A percentile compares a stretch with the other conserved stretches of the same genome.
Conservation (phyloP, 2,888 invertebrate genomes). For the Beris chalybata region DNA sequence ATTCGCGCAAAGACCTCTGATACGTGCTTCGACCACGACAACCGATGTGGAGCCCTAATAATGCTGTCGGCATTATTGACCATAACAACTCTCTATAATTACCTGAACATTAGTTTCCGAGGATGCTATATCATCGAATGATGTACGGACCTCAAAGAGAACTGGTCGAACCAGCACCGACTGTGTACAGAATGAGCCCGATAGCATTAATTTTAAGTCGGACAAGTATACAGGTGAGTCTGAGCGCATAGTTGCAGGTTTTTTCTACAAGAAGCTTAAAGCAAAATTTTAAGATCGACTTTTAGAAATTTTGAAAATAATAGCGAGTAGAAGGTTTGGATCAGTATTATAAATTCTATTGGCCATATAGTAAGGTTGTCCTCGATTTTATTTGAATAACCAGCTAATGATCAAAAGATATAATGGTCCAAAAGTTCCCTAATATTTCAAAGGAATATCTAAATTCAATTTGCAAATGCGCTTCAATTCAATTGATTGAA, state of each 20-base stretch:
- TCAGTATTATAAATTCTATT: too few species aligned
- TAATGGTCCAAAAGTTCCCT: too few species aligned
- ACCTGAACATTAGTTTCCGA: slow-evolving; percentile 7
- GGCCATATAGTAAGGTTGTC: too few species aligned
- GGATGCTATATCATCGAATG: not conserved
- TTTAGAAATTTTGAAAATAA: too few species aligned
- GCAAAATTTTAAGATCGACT: too few species aligned
- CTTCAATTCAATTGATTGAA: too few species aligned
- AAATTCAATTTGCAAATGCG: too few species aligned
- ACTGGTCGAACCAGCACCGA: slow-evolving; percentile 5
- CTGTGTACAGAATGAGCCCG: not conserved
- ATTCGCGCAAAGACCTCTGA: not conserved
- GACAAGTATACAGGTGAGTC: slow-evolving; percentile 21
- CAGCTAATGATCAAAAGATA: too few species aligned
- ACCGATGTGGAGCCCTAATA: not conserved
- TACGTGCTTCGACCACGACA: not conserved
- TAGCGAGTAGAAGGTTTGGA: too few species aligned
- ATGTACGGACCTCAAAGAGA: not conserved
- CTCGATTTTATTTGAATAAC: too few species aligned
- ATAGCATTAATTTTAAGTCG: not conserved
- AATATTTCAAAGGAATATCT: too few species aligned
- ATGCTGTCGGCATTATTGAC: slow-evolving; percentile 22
- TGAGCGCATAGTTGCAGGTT: not conserved
- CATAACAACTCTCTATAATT: slow-evolving; percentile 18
- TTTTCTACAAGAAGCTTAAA: too few species aligned